These are phyloP conservation scores for Sympetrum striolatum DNA, from an alignment of 2,888 invertebrate genomes.

Conservation along the genomic window DNA sequence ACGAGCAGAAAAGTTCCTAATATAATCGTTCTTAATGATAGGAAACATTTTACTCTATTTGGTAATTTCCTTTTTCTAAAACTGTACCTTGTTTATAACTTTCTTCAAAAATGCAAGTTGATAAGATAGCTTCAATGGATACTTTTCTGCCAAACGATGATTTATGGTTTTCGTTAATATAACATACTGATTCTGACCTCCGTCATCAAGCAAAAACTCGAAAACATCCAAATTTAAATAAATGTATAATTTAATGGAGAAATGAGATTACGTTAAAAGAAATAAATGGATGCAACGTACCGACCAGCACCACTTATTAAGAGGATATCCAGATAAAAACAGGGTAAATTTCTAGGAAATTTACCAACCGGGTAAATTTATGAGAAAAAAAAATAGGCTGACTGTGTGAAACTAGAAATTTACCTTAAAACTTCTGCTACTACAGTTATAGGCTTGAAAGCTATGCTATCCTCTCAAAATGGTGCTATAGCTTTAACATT, in stretches of 20 bases:
- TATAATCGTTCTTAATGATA: too few relatives aligned
- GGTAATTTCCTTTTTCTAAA: too few relatives aligned
- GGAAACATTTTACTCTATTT: too few relatives aligned
- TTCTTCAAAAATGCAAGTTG: background rate
- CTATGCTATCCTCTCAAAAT: too few relatives aligned
- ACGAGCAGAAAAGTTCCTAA: too few relatives aligned
- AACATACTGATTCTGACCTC: background rate
- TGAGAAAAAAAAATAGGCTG: too few relatives aligned
- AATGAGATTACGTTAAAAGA: too few relatives aligned
- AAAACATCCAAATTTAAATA: background rate
- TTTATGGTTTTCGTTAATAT: background rate
- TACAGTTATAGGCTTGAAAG: too few relatives aligned
- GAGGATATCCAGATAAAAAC: background rate
- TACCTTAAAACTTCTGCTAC: background rate
- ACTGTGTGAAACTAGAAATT: background rate
- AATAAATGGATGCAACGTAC: background rate
- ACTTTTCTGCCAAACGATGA: background rate
- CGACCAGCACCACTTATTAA: constrained; percentile 5
- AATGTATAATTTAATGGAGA: background rate
- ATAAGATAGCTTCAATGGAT: background rate
- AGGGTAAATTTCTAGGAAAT: background rate
- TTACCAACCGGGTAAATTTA: too few relatives aligned
- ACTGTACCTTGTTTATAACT: background rate
- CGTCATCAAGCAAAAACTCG: background rate
- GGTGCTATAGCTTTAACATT: too few relatives aligned